Evolutionary conservation across 2,113 vertebrate genomes (phyloP).

Genomic region (Rhagologus leucostigma): DNA sequence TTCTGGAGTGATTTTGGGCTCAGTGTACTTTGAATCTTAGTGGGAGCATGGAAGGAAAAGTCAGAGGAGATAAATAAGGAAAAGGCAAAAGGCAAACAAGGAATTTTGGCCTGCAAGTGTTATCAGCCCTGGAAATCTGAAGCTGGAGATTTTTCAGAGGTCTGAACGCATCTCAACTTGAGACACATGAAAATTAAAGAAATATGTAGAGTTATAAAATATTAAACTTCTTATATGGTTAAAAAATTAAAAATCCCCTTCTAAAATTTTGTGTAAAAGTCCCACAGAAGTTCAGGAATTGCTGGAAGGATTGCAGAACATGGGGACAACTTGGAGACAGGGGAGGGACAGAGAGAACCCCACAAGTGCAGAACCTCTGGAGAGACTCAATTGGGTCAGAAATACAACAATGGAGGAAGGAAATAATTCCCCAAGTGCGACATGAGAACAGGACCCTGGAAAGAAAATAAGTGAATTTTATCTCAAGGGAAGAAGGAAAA

Average conservation of each 20-base stretch:
- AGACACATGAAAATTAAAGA: background rate
- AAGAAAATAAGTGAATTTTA: background rate
- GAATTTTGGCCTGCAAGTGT: background rate
- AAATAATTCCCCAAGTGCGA: background rate
- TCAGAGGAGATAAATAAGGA: background rate
- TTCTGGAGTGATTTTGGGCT: background rate
- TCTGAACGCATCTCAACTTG: background rate
- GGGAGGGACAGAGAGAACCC: background rate
- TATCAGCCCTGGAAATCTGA: background rate
- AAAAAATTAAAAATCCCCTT: background rate
- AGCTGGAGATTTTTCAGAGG: background rate
- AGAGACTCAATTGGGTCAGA: background rate
- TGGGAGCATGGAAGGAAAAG: background rate
- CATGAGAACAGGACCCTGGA: background rate
- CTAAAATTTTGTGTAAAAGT: background rate
- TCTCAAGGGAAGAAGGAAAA: background rate
- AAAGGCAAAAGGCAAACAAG: background rate
- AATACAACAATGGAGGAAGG: background rate
- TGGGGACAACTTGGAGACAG: background rate
- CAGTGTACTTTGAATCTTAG: background rate
- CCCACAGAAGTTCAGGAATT: background rate
- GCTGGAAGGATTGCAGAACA: background rate
- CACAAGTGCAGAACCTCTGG: background rate
- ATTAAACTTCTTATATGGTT: background rate
- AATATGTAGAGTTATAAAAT: no score